Evolutionary conservation across 92 coral and sea anemone genomes (phyloP), one percentile per base, ranked within the genome.

Genomic region (Palythoa caribaeorum): DNA sequence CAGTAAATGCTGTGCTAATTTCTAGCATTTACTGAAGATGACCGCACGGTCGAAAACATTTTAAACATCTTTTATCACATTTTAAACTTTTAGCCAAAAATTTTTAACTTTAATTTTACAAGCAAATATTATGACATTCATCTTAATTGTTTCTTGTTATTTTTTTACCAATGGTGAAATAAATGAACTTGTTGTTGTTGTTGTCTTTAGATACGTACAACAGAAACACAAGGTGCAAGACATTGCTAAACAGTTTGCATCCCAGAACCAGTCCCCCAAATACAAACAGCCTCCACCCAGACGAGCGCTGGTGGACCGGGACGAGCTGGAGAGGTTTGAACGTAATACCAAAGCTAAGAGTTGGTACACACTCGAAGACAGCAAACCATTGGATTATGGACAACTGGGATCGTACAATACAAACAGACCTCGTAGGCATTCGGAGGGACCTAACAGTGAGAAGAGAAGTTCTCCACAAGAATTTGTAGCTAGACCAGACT

Each of bases 251-350:
- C 89, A 62, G 89, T 95, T 95, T 88, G 83, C 91, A 52, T 70
- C 75, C 1, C 73, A 91, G 10, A 96, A 90, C 62, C n/a, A 80
- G 38, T 89, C 84, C 51, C 92, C 92, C 17, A 95, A 90, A 72
- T 83, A 75, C 68, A 62, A 87, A 19, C 92, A 94, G 5, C 93
- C 94, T 1, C 96, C 98, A 48, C 87, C 92, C 51, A 78, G 85
- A 17, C 94, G 91, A 79, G 92, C 98, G 9, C 68, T 95, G 39
- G 98, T 95, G 10, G 96, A 95, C 78, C 80, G 92, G 62, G 96
- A 81, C 76, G 98, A 95, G 84, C 91, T 95, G 66, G 90, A 93
- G 72, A 90, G 98, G 6, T 71, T 92, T 66, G 94, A 92, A 53
- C 94, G 94, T 1, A 90, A 86, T 11, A 92, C 90, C 78, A 92